phyloP scores from a whole-genome alignment of 2,888 invertebrate species.

The Hypsopygia costalis region DNA sequence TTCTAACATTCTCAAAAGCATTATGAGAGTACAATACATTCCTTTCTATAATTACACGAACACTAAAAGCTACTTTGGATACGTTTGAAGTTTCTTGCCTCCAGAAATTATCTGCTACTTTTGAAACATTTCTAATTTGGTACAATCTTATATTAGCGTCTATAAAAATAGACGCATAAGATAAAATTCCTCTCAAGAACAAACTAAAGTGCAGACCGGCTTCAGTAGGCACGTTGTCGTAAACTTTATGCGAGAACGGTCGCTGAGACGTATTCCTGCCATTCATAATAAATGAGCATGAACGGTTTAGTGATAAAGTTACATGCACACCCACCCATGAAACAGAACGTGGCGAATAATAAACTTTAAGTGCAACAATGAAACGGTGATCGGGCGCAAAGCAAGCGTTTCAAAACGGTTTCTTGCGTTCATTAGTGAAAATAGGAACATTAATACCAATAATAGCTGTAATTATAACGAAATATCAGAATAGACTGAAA shows the following conservation, averaged over 20 bases:
- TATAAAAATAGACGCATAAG: slow-evolving; percentile 8
- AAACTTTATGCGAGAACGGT: slow-evolving; percentile 33
- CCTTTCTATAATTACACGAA: slow-evolving; percentile 21
- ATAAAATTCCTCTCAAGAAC: slow-evolving; percentile 15
- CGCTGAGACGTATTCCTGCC: slow-evolving; percentile 28
- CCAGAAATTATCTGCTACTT: slow-evolving; percentile 15
- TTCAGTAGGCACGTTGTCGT: slow-evolving; percentile 23
- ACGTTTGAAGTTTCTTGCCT: slow-evolving; percentile 30
- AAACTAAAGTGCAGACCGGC: slow-evolving; percentile 14
- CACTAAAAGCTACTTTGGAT: slow-evolving; percentile 22
- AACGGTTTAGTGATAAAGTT: slow-evolving; percentile 33
- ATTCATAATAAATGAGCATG: slow-evolving; percentile 46
- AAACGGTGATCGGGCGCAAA: background rate
- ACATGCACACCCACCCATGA: slow-evolving; percentile 24
- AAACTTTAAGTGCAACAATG: slow-evolving; percentile 18
- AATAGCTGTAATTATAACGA: no score
- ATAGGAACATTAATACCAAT: no score
- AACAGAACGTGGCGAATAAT: slow-evolving; percentile 17
- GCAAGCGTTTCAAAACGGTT: background rate
- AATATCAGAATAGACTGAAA: no score
- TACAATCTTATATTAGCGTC: slow-evolving; percentile 13
- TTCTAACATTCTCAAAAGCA: slow-evolving; percentile 10
- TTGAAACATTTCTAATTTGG: slow-evolving; percentile 24
- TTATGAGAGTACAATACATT: slow-evolving; percentile 14
- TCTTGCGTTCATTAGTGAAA: background rate